Base-by-base conservation (phyloP, 2,113 vertebrate genomes). In the Lepus americanus region DNA sequence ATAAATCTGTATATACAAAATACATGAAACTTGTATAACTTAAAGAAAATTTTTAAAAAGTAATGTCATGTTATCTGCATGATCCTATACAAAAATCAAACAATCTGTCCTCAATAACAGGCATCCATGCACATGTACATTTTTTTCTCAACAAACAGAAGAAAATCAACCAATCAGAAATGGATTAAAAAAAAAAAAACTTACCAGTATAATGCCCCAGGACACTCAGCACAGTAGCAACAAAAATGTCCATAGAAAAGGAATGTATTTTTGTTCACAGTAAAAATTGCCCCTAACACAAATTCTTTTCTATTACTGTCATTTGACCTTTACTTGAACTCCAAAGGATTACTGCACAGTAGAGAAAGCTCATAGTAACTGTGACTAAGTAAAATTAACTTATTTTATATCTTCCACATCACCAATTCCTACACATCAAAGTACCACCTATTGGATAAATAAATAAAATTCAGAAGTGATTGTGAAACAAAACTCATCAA, bases 401-500 rank as follows among this genome's bases (percentile, higher is more conserved):
- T 94, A 44, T 96, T 96, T 89, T 59, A 64, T 82, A 29, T 44
- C 29, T 20, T 55, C 63, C 3, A 64, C 44, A 74, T 91, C 74
- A 92, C 39, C 92, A 95, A 90, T 76, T 93, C 33, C 13, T 83
- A 36, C 19, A 85, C 11, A 53, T 88, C 73, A 86, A 89, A 78
- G 33, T 55, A 72, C 53, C 0, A 5, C 70, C 9, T 67, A 27
- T 31, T 90, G 22, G 61, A 53, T 84, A 36, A 79, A 88, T 73
- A 27, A 39, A 36, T 69, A 22, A 92, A 91, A 82, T 69, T 90
- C 29, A 61, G 36, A 55, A 12, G 7, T 29, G 51, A 81, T 87
- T 55, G 83, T 92, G 74, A 93, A 90, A 96, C 29, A 61, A 77
- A 94, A 92, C 29, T 85, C 16, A 89, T 87, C 76, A 76, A 73